phyloP scores from a whole-genome alignment of 2,888 invertebrate genomes.

The Melanostoma mellinum region DNA sequence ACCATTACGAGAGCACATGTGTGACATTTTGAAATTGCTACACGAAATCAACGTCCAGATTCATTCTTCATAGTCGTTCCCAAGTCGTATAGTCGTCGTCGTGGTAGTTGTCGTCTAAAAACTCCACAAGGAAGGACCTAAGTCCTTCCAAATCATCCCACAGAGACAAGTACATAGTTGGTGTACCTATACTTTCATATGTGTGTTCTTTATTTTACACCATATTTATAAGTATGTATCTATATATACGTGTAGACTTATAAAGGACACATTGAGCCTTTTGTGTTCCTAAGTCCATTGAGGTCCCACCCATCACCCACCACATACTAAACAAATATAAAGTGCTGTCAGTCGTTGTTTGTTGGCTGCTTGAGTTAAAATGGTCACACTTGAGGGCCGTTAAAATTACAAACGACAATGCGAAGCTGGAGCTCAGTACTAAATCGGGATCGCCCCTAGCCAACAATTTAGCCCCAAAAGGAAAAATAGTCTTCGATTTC shows the following conservation, averaged over 20 bases:
- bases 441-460: slow-evolving; percentile 4
- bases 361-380: slow-evolving; percentile 53
- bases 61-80: slow-evolving; percentile 62
- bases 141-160: slow-evolving; percentile 8
- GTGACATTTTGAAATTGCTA: slow-evolving; percentile 71
- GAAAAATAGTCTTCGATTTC: slow-evolving; percentile 71
- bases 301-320: slow-evolving; percentile 2
- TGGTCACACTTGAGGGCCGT: slow-evolving; percentile 68
- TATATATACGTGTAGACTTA: slow-evolving; percentile 35
- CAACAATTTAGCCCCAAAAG: slow-evolving; percentile 45
- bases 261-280: slow-evolving; percentile 59
- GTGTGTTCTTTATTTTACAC: slow-evolving; percentile 51
- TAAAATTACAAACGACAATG: slow-evolving; percentile 72
- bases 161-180: slow-evolving; percentile 9
- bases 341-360: slow-evolving; percentile 63
- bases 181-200: slow-evolving; percentile 1
- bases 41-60: slow-evolving; percentile 68
- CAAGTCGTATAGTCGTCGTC: slow-evolving; percentile 35
- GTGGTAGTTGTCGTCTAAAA: slow-evolving; percentile 5
- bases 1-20: slow-evolving; percentile 70
- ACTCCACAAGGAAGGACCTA: slow-evolving; percentile 7
- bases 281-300: slow-evolving; percentile 10
- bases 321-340: slow-evolving; percentile 57
- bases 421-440: slow-evolving; percentile 29
- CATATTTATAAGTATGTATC: background rate